Conservation (phyloP, 2,888 invertebrate species). For the Sarcophaga subvicina region DNA sequence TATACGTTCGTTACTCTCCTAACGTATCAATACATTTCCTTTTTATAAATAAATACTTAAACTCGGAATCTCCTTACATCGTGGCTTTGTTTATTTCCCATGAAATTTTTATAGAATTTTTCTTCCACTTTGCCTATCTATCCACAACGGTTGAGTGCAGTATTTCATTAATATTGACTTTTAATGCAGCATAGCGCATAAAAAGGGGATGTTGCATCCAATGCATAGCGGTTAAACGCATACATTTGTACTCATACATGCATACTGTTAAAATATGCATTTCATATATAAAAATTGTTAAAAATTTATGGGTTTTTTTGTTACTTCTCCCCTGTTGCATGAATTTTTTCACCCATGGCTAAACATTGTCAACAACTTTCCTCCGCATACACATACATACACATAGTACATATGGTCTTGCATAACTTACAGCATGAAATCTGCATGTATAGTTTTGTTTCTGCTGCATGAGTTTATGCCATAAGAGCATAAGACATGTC, state of each 20-base stretch:
- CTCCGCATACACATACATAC: background rate
- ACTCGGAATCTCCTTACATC: background rate
- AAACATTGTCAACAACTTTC: constrained; percentile 44
- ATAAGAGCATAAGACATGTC: constrained; percentile 45
- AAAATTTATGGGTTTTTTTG: background rate
- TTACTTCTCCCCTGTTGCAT: background rate
- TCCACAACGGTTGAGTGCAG: background rate
- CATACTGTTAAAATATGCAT: background rate
- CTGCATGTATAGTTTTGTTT: constrained; percentile 28
- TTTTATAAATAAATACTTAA: background rate
- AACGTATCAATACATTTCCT: background rate
- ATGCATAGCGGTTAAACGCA: background rate
- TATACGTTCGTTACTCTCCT: too few species aligned
- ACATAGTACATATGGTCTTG: background rate
- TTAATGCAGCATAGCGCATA: background rate
- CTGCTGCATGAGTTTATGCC: background rate
- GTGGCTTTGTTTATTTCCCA: background rate
- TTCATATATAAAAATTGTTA: background rate
- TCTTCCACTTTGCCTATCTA: background rate
- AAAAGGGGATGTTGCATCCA: background rate
- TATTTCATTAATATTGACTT: background rate
- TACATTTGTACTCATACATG: background rate
- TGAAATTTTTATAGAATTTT: background rate
- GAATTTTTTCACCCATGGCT: constrained; percentile 17
- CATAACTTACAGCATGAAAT: constrained; percentile 16